These are phyloP conservation scores for Conus canariensis DNA, from an alignment of 2,888 invertebrate genomes.

Conservation along the genomic window DNA sequence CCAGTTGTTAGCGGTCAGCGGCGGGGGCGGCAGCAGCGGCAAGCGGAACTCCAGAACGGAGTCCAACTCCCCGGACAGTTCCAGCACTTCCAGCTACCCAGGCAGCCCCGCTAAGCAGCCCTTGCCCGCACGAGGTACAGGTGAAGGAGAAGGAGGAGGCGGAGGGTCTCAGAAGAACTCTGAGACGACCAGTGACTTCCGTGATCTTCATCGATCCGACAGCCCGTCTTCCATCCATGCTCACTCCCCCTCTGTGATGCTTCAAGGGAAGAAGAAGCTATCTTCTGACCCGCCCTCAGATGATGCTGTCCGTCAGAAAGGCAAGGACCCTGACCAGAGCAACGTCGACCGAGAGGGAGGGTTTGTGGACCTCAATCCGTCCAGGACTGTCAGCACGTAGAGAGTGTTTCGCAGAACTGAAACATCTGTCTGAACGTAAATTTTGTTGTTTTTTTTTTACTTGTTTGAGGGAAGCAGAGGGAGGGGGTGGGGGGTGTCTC, in stretches of 20 bases:
- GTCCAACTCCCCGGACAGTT: slow-evolving; percentile 25
- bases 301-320: not conserved
- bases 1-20: not conserved
- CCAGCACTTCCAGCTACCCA: slow-evolving; percentile 7
- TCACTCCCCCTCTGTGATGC: not conserved
- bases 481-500: not conserved
- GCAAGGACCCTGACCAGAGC: not conserved
- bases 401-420: not conserved
- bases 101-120: not conserved
- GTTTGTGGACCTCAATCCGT: slow-evolving; percentile 24
- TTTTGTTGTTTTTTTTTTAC: not conserved
- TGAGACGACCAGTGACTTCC: too few species aligned
- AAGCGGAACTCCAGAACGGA: slow-evolving; percentile 38
- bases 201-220: not conserved
- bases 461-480: not conserved
- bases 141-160: not conserved
- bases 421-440: too few species aligned
- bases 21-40: not conserved
- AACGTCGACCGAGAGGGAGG: not conserved
- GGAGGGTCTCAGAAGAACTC: not conserved
- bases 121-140: not conserved
- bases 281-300: not conserved
- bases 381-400: not conserved
- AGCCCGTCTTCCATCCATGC: not conserved
- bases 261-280: not conserved